Evolutionary conservation across 2,797 vertebrate genomes (phyloP), one percentile per base, ranked within the genome.

Genomic region (Podarcis siculus): DNA sequence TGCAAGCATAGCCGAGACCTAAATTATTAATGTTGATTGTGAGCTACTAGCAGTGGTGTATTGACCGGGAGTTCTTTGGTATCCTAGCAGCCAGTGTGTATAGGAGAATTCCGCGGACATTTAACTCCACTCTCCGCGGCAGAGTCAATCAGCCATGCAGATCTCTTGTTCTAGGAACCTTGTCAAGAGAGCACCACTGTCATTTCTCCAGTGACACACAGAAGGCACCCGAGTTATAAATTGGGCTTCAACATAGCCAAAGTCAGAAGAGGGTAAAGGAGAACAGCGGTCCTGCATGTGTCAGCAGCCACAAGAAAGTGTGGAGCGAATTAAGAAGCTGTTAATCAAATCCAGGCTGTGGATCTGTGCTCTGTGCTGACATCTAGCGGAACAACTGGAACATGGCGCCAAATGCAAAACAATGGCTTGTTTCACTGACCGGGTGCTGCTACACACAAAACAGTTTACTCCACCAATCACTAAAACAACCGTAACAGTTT

Each of bases 331-430:
- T 21, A 61, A 89, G 30, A 42, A 69, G 15, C 27, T 1, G 4
- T 39, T 12, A 42, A 83, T 81, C n/a, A 27, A 2, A 4, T 8
- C 76, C 39, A 0, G 85, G 13, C 82, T 9, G 10, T 55, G n/a
- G 90, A 75, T 94, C 86, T 19, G 0, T 64, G 95, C 96, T 96
- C 96, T 91, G 91, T 95, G 58, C 95, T 95, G 96, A 96, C 96
- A 96, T 92, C 97, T 97, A 94, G 96, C 95, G 97, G 96, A 93
- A 90, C 37, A 23, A 85, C 66, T 66, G 69, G 83, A 93, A 84
- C 85, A 96, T 87, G 89, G 90, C 96, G 90, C 4, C 58, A 85
- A 49, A 49, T 82, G n/a, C 64, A 42, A 79, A 37, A 72, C 13
- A 66, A 23, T 76, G 39, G 27, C 8, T 92, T 58, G 80, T 79